Evolutionary conservation across 2,797 vertebrate species (phyloP), one percentile per base, ranked within the genome.

Genomic region (Dromococcyx pavoninus): DNA sequence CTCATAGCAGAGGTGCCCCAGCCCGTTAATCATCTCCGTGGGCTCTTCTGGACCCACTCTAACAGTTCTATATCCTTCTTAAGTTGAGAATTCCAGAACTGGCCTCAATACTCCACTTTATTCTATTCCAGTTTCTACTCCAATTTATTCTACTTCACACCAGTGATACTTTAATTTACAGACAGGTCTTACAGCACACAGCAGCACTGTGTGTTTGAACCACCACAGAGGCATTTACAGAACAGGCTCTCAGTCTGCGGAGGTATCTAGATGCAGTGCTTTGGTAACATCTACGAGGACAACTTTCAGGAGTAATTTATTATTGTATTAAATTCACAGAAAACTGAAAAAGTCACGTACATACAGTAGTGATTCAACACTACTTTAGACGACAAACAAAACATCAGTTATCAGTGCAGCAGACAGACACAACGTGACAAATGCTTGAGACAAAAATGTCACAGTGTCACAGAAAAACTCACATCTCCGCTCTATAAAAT

Each of bases 101-200:
- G n/a, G n/a, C n/a, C n/a, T n/a, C n/a, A n/a, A n/a, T n/a, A n/a
- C n/a, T n/a, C n/a, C n/a, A n/a, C n/a, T n/a, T n/a, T n/a, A n/a
- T n/a, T n/a, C n/a, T n/a, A n/a, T n/a, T n/a, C n/a, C n/a, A n/a
- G n/a, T n/a, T n/a, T n/a, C n/a, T n/a, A n/a, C n/a, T n/a, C n/a
- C n/a, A n/a, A n/a, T n/a, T n/a, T n/a, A n/a, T n/a, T n/a, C n/a
- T n/a, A n/a, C n/a, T n/a, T n/a, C 41, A 43, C 18, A 61, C 12
- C 39, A 58, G 61, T 5, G 7, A 6, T 32, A 23, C 12, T 70
- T 69, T n/a, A n/a, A n/a, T n/a, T n/a, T 22, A 54, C 39, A 48
- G 51, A 30, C 8, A 54, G 11, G 18, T 10, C 53, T 64, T 5
- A 30, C 0, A n/a, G 53, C 5, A 17, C 0, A 0, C 11, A 15